Evolutionary conservation across 1,140 invertebrate genomes (phyloP).

Genomic region (Bombyx mandarina): DNA sequence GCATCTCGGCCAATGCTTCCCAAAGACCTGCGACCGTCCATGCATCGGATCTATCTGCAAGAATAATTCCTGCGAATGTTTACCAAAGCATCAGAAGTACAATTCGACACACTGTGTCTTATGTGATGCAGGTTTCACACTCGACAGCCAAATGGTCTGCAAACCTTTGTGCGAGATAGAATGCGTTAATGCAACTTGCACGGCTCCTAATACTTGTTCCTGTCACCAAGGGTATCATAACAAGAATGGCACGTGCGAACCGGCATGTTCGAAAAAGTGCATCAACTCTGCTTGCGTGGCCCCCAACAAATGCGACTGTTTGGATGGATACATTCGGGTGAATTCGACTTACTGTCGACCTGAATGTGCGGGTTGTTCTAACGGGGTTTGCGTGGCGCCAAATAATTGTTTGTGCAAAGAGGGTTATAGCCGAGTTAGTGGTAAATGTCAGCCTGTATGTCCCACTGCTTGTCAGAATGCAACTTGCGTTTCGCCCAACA

Average conservation of each 20-base stretch:
- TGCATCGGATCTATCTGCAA: constrained; percentile 68
- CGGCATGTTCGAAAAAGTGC: constrained; percentile 13
- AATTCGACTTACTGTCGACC: constrained; percentile 13
- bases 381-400: constrained; percentile 70
- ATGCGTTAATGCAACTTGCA: constrained; percentile 67
- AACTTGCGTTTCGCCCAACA: constrained; percentile 48
- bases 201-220: constrained; percentile 61
- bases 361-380: constrained; percentile 48
- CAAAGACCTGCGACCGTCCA: constrained; percentile 52
- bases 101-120: constrained; percentile 40
- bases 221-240: constrained; percentile 43
- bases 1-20: constrained; percentile 47
- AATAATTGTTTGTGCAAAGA: constrained; percentile 52
- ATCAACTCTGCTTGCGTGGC: constrained; percentile 7
- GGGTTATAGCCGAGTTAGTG: constrained; percentile 24
- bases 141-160: constrained; percentile 38
- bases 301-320: constrained; percentile 18
- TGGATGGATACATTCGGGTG: neutral
- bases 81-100: constrained; percentile 30
- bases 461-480: constrained; percentile 57
- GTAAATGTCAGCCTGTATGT: constrained; percentile 58
- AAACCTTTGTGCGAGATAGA: constrained; percentile 48
- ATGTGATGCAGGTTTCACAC: constrained; percentile 26
- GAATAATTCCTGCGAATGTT: constrained; percentile 66
- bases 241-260: constrained; percentile 9